Evolutionary conservation across 92 coral and sea anemone species (phyloP), one percentile per base, ranked within the genome.

Genomic region (Palythoa caribaeorum): DNA sequence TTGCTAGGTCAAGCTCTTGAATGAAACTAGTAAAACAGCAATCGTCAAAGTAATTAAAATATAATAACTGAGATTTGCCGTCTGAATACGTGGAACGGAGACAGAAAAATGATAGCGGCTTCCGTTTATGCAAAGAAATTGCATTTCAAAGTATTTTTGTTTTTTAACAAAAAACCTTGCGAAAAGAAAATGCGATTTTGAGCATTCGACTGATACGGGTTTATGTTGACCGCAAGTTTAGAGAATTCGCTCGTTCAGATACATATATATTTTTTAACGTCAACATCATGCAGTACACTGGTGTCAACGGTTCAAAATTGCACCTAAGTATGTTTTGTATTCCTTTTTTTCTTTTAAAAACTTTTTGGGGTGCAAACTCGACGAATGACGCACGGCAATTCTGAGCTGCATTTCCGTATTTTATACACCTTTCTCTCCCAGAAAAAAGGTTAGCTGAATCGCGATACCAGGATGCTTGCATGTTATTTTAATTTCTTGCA

Each of bases 31-130:
- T 14, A 59, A 59, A 17, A 17, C 65, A 13, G 16, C 14, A 17
- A 5, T 13, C 65, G 19, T 10, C 65, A 9, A 78, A 57, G 69
- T 57, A 37, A 55, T 78, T 78, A 78, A 78, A 54, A 78, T 78
- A 39, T 21, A 57, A 78, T 55, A 54, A 78, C 14, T 55, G 6
- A 73, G 28, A 54, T 44, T 4, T 44, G 50, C 83, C 83, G 69
- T 68, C 69, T 51, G n/a, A 2, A 21, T 19, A 15, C 70, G 37
- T 21, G 28, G 57, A 57, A 77, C 3, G 20, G 81, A 77, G 62
- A 50, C n/a, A 12, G 37, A 57, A 57, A 53, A 13, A 28, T 14
- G 65, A 19, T 38, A 21, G 83, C 83, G 70, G 71, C 83, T 51
- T 78, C 83, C 37, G 3, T 55, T 57, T 44, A 78, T 78, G 70